Conservation (phyloP, 1,140 invertebrate species). For the Drosophila sp. region DNA sequence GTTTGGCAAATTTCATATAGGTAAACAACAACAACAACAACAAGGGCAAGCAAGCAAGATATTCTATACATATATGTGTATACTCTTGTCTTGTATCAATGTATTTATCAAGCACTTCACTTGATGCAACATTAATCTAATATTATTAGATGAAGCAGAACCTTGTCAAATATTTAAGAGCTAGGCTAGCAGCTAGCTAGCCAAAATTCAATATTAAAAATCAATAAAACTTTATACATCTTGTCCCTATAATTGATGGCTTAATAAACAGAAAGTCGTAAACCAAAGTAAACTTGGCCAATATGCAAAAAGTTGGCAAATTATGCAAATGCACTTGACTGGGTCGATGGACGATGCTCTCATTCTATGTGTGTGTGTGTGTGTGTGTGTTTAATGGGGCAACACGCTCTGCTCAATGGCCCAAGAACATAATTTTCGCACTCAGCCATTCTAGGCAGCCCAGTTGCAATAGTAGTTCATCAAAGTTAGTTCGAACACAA, state of each 20-base stretch:
- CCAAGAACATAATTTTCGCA: constrained; percentile 67
- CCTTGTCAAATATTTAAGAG: constrained; percentile 52
- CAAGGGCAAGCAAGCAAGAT: constrained; percentile 31
- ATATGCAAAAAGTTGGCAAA: constrained; percentile 70
- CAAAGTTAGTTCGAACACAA: constrained; percentile 78
- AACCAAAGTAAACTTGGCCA: constrained; percentile 62
- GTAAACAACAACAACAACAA: constrained; percentile 66
- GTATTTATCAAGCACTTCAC: constrained; percentile 72
- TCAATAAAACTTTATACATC: constrained; percentile 46
- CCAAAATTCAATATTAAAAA: constrained; percentile 32
- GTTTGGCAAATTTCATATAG: constrained; percentile 10
- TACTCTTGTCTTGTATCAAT: neutral
- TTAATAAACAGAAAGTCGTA: constrained; percentile 65
- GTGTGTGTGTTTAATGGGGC: constrained; percentile 63
- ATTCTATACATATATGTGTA: constrained; percentile 31
- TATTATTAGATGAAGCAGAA: constrained; percentile 39
- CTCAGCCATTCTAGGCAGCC: constrained; percentile 15
- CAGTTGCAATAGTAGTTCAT: constrained; percentile 49
- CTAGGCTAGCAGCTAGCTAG: neutral
- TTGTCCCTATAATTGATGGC: constrained; percentile 66
- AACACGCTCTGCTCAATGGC: constrained; percentile 66
- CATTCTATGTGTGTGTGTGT: constrained; percentile 32
- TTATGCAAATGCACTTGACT: constrained; percentile 75
- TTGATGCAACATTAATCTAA: constrained; percentile 45
- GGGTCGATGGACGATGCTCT: constrained; percentile 26